Evolutionary conservation across 2,888 invertebrate genomes (phyloP), one percentile per base, ranked within the genome.

Genomic region (Eupithecia insigniata): DNA sequence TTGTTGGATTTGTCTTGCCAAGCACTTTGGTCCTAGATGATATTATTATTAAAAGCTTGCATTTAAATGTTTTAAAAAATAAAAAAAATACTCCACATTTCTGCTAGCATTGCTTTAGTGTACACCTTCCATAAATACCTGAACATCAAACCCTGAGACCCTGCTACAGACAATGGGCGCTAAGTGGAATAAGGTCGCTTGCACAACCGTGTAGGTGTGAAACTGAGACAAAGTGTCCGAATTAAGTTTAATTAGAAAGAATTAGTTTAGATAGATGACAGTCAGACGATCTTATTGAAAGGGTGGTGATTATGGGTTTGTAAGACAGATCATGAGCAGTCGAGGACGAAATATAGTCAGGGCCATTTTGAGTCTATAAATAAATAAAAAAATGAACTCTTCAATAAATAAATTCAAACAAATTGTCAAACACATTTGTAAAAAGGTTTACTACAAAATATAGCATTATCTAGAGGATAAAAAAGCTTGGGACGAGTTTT

Each of bases 141-240:
- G 58, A 43, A 66, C 69, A 69, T 66, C 66, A 68, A 61, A 66
- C 61, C 66, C 39, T 66, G 66, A 66, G 46, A 77, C 66, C 77
- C 75, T 79, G 76, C 76, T 71, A 79, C 88, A 43, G 43, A 51
- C 46, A 89, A 90, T 88, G 82, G 85, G 75, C 74, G 75, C 82
- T 32, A 87, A 86, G 83, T 87, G 86, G 89, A 87, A 85, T 90
- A 87, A 90, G 90, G 90, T 85, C 89, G 84, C 80, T 90, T 90
- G 83, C 87, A 76, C 82, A 88, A 89, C 73, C 67, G 72, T 51
- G 81, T 80, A 81, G 80, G 83, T 83, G 74, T 74, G 74, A 74
- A n/a, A 71, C 51, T 68, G 43, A 67, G 65, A 73, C 73, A 73
- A 73, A 73, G 70, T 70, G 22, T 14, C 58, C 36, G 60, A 67